Percentiles rank a stretch among this genome's conserved stretches.
phyloP scores from a whole-genome alignment of 30 jellyfish, hydroid and myxozoan species.

The Nemopilema nomurai region DNA sequence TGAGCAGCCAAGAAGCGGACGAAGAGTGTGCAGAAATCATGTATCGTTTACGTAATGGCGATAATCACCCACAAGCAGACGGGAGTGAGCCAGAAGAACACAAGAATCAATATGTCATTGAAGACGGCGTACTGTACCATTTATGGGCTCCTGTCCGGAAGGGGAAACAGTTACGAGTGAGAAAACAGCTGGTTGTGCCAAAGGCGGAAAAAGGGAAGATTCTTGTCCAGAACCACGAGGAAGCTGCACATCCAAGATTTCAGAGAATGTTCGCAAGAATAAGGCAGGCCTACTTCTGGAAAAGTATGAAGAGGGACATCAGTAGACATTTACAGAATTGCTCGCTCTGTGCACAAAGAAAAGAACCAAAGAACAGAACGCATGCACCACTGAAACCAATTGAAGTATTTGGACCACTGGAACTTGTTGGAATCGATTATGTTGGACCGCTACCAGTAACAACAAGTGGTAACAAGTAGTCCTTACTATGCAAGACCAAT shows the following conservation, averaged over 20 bases:
- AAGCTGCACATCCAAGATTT: constrained; percentile 15
- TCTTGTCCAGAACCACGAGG: constrained; percentile 25
- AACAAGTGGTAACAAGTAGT: constrained; percentile 45
- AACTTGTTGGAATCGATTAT: constrained; percentile 33
- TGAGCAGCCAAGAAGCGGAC: constrained; percentile 24
- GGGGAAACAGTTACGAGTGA: not conserved
- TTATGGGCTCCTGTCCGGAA: constrained; percentile 14
- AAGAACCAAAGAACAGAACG: constrained; percentile 2
- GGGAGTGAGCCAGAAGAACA: not conserved
- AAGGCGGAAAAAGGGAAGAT: constrained; percentile 17
- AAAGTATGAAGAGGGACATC: constrained; percentile 32
- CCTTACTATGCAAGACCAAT: constrained; percentile 41
- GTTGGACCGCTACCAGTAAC: constrained; percentile 61
- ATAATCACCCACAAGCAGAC: not conserved
- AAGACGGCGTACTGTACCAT: constrained; percentile 33
- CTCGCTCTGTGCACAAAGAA: constrained; percentile 15
- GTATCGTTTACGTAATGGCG: constrained; percentile 1
- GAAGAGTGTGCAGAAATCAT: constrained; percentile 14
- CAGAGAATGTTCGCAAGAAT: constrained; percentile 19
- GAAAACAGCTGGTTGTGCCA: constrained; percentile 56
- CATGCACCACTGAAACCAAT: constrained; percentile 40
- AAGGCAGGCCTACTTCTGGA: constrained; percentile 40
- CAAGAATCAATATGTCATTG: constrained; percentile 6
- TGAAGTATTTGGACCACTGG: constrained; percentile 28
- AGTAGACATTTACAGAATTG: constrained; percentile 21